phyloP scores from a whole-genome alignment of 1,140 invertebrate species.

The Papilio machaon region DNA sequence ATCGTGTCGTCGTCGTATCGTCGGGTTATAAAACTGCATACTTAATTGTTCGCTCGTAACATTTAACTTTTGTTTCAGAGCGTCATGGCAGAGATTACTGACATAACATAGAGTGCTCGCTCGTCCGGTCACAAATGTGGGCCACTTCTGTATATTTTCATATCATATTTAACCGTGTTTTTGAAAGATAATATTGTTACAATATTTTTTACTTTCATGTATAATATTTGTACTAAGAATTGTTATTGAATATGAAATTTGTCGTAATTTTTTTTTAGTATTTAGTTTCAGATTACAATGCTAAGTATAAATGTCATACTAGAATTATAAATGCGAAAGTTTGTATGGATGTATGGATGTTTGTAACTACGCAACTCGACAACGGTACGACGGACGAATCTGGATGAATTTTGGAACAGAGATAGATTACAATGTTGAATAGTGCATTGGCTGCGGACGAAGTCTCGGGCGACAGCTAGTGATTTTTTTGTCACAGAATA shows the following conservation, averaged over 20 bases:
- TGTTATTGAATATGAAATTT: not conserved
- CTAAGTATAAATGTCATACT: not conserved
- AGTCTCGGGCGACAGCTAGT: not conserved
- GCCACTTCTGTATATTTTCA: not conserved
- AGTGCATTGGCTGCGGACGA: too few species aligned
- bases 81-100: not conserved
- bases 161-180: slow-evolving; percentile 15
- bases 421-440: too few species aligned
- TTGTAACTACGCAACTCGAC: too few species aligned
- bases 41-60: slow-evolving; percentile 2
- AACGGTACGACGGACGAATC: too few species aligned
- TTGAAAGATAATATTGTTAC: not conserved
- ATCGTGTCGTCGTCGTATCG: not conserved
- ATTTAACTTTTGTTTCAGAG: not conserved
- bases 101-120: not conserved
- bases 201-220: not conserved
- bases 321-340: too few species aligned
- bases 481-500: not conserved
- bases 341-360: too few species aligned
- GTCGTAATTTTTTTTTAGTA: not conserved
- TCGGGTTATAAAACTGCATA: not conserved
- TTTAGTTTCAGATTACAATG: not conserved
- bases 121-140: slow-evolving; percentile 7
- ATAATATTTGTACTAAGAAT: not conserved
- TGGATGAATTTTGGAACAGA: too few species aligned